Conservation (phyloP, 1,140 invertebrate genomes). For the Atta texana region DNA sequence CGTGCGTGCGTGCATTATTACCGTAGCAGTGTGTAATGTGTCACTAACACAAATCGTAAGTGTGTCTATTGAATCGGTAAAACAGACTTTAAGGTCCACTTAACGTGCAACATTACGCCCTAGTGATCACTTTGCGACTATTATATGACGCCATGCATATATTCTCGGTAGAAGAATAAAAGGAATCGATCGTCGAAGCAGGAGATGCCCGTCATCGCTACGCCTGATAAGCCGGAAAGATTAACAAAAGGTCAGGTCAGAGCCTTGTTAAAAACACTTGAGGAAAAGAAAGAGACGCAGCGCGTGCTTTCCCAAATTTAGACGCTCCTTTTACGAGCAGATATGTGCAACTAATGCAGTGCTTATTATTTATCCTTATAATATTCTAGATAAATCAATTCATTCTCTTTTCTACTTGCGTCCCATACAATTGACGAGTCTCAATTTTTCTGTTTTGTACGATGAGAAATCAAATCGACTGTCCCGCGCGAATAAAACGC, state of each 20-base stretch:
- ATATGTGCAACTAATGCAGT: background rate
- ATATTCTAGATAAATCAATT: background rate
- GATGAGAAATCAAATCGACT: conserved; percentile 6
- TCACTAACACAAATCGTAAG: too few species aligned
- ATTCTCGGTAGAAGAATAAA: background rate
- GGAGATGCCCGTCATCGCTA: background rate
- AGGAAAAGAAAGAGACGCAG: background rate
- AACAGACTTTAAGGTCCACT: too few species aligned
- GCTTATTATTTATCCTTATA: background rate
- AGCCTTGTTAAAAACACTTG: background rate
- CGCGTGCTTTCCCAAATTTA: conserved; percentile 1
- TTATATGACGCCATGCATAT: background rate
- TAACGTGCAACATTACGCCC: too few species aligned
- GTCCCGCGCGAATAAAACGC: background rate
- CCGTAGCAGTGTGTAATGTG: too few species aligned
- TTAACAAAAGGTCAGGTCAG: conserved; percentile 56
- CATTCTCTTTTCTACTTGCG: background rate
- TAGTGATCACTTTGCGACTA: conserved; percentile 6
- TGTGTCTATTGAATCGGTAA: too few species aligned
- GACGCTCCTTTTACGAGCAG: background rate
- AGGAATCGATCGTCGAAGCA: conserved; percentile 36
- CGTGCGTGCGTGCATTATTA: too few species aligned
- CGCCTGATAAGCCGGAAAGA: conserved; percentile 35
- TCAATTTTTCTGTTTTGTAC: background rate
- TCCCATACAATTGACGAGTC: background rate